Evolutionary conservation across 2,888 invertebrate species (phyloP), one percentile per base, ranked within the genome.

Genomic region (Amphipyra berbera): DNA sequence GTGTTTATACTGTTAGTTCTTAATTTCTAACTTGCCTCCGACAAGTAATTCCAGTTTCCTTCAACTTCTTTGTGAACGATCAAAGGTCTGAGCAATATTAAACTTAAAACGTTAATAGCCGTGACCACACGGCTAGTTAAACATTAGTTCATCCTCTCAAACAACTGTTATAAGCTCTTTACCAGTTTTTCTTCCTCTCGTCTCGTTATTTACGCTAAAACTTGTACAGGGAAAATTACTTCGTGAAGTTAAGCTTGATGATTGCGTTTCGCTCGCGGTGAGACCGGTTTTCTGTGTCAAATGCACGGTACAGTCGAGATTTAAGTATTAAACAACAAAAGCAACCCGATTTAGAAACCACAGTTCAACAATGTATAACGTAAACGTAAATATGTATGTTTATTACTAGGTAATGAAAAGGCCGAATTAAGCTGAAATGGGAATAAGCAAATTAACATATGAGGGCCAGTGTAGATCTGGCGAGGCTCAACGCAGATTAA

Each of bases 281-380:
- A 61, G 61, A 47, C 52, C 42, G 52, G 60, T 52, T 69, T 76
- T 73, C 67, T 64, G 64, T 73, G 70, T 67, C 67, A 67, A 73
- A 73, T 67, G 58, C 62, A 41, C 15, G 61, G 55, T 67, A 62
- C 45, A 65, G 33, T 30, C 35, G n/a, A 47, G 73, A 70, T 72
- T 76, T 68, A 70, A 70, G 63, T 70, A 70, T 55, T 55, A 61
- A 62, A 55, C 44, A 70, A 72, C 72, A 73, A 69, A 66, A 49
- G 21, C 60, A 54, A 58, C 42, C 40, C 44, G 44, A 48, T 72
- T 57, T 70, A 61, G 52, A 41, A 33, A 53, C 69, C 45, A 40
- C 40, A 8, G 14, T 44, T 0, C 12, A 47, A 47, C 12, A 48
- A 47, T 50, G 30, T 70, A 27, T 47, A 10, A 14, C 0, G n/a